These are phyloP conservation scores for Tetheella fluctuosa DNA, from an alignment of 2,888 invertebrate genomes.

Conservation along the genomic window DNA sequence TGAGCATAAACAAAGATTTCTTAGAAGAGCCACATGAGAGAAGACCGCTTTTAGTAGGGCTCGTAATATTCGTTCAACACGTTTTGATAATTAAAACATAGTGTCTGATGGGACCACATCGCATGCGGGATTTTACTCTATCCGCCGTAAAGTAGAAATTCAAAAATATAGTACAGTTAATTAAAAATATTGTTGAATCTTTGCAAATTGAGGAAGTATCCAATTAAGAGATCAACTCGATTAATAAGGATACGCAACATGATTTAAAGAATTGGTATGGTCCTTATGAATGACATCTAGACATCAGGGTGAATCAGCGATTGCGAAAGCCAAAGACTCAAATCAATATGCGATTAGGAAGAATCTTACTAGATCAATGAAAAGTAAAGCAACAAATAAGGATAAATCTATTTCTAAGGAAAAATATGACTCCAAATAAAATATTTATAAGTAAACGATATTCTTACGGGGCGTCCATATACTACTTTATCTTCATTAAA, in stretches of 20 bases:
- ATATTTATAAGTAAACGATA: neutral
- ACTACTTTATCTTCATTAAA: no score
- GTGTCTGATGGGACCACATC: no score
- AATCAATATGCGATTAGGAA: neutral
- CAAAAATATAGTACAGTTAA: neutral
- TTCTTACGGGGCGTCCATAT: no score
- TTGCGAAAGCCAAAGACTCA: neutral
- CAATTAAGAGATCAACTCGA: neutral
- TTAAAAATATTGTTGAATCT: no score
- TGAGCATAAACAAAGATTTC: conserved; percentile 26
- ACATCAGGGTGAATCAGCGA: neutral
- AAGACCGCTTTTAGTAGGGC: neutral
- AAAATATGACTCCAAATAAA: neutral
- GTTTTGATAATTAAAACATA: neutral
- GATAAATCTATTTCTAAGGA: neutral
- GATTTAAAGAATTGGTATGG: neutral
- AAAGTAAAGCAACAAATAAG: neutral
- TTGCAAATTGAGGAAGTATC: neutral
- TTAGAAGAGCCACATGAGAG: conserved; percentile 25
- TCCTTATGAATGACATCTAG: neutral
- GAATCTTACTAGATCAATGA: neutral
- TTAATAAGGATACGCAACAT: neutral
- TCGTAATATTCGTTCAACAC: neutral
- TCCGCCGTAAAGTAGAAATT: no score
- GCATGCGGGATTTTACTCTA: no score